Conservation (phyloP, 1,140 invertebrate genomes). For the Euwallacea similis region DNA sequence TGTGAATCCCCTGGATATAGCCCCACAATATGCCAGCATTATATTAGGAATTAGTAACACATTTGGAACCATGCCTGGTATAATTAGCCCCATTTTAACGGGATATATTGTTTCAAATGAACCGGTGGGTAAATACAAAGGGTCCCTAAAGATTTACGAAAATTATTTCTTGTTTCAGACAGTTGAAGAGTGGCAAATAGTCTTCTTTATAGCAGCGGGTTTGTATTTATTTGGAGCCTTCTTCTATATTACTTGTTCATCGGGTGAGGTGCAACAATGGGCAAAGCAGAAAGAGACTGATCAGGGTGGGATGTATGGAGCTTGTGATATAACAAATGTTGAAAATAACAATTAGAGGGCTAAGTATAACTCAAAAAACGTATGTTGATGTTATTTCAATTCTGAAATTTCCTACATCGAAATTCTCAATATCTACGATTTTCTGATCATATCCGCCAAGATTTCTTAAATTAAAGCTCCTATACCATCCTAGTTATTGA, state of each 20-base stretch:
- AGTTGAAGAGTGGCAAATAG: slow-evolving; percentile 74
- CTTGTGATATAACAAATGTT: too few relatives aligned
- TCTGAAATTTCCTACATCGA: background rate
- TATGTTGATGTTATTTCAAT: background rate
- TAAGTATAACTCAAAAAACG: too few relatives aligned
- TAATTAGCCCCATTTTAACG: slow-evolving; percentile 78
- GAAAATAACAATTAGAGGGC: too few relatives aligned
- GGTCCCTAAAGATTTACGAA: background rate
- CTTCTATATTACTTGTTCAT: background rate
- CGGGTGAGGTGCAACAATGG: background rate
- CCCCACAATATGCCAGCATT: slow-evolving; percentile 78
- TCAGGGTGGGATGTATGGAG: too few relatives aligned
- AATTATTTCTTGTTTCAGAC: slow-evolving; percentile 59
- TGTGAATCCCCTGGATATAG: slow-evolving; percentile 86
- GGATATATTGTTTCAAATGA: slow-evolving; percentile 74
- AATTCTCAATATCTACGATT: background rate
- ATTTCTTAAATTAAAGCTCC: too few relatives aligned
- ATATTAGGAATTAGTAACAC: slow-evolving; percentile 88
- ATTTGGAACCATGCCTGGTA: slow-evolving; percentile 84
- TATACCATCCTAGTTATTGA: too few relatives aligned
- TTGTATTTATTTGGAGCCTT: slow-evolving; percentile 73
- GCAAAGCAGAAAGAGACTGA: background rate
- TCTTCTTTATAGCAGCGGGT: slow-evolving; percentile 79
- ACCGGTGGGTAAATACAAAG: slow-evolving; percentile 56
- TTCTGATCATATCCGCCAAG: too few relatives aligned